Percentiles rank a stretch among this genome's conserved stretches.
Conservation (phyloP, 2,113 vertebrate species). For the Lepus americanus region DNA sequence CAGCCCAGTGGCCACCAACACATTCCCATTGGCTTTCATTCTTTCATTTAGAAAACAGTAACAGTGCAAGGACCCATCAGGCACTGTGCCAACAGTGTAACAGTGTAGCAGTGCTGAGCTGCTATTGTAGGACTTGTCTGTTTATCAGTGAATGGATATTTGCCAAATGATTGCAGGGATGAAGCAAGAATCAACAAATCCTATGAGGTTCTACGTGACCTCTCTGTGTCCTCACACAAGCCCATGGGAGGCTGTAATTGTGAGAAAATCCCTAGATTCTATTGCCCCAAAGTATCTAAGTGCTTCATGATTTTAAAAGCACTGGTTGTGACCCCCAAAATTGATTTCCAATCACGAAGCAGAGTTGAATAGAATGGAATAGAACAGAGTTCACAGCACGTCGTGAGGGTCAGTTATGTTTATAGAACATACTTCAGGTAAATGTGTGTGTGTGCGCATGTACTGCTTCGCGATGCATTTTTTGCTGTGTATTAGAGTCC, state of each 20-base stretch:
- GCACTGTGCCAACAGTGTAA: too few relatives aligned
- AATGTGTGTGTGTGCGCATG: neutral
- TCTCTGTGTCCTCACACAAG: neutral
- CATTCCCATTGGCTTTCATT: too few relatives aligned
- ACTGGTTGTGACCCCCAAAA: too few relatives aligned
- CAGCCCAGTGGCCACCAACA: too few relatives aligned
- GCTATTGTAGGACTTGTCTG: too few relatives aligned
- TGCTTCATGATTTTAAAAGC: too few relatives aligned
- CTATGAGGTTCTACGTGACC: neutral
- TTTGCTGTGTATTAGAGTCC: neutral
- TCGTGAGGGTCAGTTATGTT: neutral
- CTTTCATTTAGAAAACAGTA: too few relatives aligned
- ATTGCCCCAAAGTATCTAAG: neutral
- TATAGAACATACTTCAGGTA: constrained; percentile 24
- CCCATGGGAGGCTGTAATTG: neutral
- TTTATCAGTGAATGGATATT: too few relatives aligned
- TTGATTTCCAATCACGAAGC: neutral
- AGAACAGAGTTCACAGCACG: neutral
- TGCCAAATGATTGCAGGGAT: too few relatives aligned
- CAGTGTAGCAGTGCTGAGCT: too few relatives aligned
- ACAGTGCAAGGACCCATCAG: too few relatives aligned
- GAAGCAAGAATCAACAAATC: neutral
- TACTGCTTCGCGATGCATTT: neutral
- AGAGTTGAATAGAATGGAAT: neutral
- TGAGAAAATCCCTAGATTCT: neutral